phyloP scores from a whole-genome alignment of 2,888 invertebrate genomes.

The Escarpia spicata region DNA sequence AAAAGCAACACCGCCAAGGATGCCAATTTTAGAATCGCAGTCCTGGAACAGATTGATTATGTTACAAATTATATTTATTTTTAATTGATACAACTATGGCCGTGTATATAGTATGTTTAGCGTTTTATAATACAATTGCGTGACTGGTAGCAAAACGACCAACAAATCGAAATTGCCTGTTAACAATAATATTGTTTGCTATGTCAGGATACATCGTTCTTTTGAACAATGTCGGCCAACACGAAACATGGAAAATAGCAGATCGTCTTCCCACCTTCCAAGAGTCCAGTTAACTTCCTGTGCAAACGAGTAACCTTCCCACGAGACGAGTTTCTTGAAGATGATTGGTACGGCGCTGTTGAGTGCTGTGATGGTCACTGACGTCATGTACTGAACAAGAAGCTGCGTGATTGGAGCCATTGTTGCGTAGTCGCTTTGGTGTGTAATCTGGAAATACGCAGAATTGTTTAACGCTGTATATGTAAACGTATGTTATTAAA shows the following conservation, averaged over 20 bases:
- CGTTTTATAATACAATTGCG: neutral
- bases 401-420: constrained; percentile 57
- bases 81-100: neutral
- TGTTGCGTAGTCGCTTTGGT: neutral
- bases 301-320: constrained; percentile 80
- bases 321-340: constrained; percentile 76
- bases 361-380: constrained; percentile 78
- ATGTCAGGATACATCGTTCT: too few relatives aligned
- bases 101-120: neutral
- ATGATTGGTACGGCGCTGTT: constrained; percentile 79
- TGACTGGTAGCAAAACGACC: too few relatives aligned
- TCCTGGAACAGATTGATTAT: constrained; percentile 26
- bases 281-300: constrained; percentile 77
- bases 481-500: too few relatives aligned
- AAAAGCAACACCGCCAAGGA: constrained; percentile 33
- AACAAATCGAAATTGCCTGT: too few relatives aligned
- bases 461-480: neutral
- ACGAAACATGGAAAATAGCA: neutral
- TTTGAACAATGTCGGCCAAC: too few relatives aligned
- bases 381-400: constrained; percentile 80
- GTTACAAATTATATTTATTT: neutral
- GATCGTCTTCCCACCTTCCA: constrained; percentile 67
- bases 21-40: constrained; percentile 35
- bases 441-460: neutral
- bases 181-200: too few relatives aligned